Evolutionary conservation across 2,888 invertebrate species (phyloP).

Genomic region (Tachystola acroxantha): DNA sequence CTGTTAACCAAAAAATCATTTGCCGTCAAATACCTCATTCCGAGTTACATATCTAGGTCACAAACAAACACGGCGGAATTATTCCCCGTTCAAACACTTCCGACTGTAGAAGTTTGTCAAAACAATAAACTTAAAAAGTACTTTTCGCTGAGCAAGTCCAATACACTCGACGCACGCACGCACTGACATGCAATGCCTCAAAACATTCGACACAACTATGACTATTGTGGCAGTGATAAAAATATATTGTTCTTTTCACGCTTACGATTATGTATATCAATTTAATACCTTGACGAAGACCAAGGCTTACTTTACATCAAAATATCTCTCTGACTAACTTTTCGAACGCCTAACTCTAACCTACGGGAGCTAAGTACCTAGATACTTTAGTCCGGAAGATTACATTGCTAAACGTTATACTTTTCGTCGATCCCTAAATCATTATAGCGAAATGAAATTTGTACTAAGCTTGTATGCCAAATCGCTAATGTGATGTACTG

Average conservation of each 20-base stretch:
- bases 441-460: slow-evolving; percentile 39
- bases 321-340: slow-evolving; percentile 51
- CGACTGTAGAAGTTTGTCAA: slow-evolving; percentile 18
- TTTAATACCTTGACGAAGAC: slow-evolving; percentile 37
- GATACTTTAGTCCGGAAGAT: slow-evolving; percentile 24
- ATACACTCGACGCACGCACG: slow-evolving; percentile 14
- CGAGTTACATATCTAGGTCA: no score
- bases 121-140: slow-evolving; percentile 5
- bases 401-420: slow-evolving; percentile 15
- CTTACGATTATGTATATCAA: slow-evolving; percentile 35
- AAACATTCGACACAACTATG: slow-evolving; percentile 29
- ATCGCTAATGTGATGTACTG: slow-evolving; percentile 11
- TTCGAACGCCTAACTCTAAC: slow-evolving; percentile 36
- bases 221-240: slow-evolving; percentile 71
- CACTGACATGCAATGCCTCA: slow-evolving; percentile 26
- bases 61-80: slow-evolving; percentile 2
- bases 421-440: slow-evolving; percentile 14
- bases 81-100: slow-evolving; percentile 29
- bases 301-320: slow-evolving; percentile 48
- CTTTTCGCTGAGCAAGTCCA: slow-evolving; percentile 33
- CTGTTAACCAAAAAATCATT: no score
- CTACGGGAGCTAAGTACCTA: slow-evolving; percentile 33
- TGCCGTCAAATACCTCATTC: no score
- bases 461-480: slow-evolving; percentile 58
- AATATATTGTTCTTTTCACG: slow-evolving; percentile 55